phyloP scores from a whole-genome alignment of 2,113 vertebrate genomes.

The Cephalopterus ornatus region DNA sequence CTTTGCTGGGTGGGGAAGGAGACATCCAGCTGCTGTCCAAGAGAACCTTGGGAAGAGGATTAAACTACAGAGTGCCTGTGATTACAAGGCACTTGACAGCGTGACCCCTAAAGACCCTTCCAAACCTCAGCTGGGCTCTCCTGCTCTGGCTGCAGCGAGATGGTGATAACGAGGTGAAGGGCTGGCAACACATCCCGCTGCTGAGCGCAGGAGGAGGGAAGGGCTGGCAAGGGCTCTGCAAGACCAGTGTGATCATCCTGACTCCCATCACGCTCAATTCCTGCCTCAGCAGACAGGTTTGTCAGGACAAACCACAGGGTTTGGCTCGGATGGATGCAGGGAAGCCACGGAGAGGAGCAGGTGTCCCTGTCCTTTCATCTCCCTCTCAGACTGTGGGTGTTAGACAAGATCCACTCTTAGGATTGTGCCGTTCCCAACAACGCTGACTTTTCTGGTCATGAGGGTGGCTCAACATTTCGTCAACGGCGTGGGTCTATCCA shows the following conservation, averaged over 20 bases:
- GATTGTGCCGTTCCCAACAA: fast-evolving
- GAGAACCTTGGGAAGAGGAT: background rate
- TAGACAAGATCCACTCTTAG: background rate
- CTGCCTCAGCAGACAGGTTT: background rate
- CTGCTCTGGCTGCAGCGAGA: background rate
- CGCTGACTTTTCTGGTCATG: fast-evolving
- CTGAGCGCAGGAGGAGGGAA: background rate
- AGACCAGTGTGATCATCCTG: background rate
- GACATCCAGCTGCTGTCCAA: background rate
- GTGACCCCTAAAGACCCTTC: background rate
- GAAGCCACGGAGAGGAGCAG: background rate
- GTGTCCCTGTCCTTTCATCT: background rate
- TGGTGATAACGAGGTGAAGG: background rate
- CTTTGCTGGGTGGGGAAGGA: background rate
- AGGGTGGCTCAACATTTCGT: background rate
- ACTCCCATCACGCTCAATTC: background rate
- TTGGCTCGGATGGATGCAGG: background rate
- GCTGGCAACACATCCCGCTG: background rate
- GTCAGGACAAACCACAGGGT: background rate
- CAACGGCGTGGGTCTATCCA: fast-evolving
- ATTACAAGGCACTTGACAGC: background rate
- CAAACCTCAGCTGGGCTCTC: background rate
- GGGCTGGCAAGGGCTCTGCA: background rate
- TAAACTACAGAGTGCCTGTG: background rate
- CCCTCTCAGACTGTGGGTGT: background rate